Evolutionary conservation across 2,888 invertebrate species (phyloP).

Genomic region (Tetranychus piercei): DNA sequence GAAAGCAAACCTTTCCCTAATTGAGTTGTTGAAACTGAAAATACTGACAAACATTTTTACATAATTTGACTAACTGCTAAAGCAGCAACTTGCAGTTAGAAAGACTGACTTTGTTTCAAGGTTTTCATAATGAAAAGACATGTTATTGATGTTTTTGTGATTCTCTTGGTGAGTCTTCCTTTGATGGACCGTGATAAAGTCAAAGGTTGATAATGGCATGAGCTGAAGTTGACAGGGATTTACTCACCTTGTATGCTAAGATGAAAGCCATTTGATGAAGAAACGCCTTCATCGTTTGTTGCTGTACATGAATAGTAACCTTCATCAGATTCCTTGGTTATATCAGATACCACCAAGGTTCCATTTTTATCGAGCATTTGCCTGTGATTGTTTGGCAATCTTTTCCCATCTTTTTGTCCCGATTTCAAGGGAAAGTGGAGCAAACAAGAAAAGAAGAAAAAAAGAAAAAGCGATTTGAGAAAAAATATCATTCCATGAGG

Average conservation of each 20-base stretch:
- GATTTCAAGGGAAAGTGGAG: neutral
- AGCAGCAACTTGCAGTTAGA: too few relatives aligned
- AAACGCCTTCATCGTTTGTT: conserved; percentile 52
- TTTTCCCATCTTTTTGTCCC: conserved; percentile 49
- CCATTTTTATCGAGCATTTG: conserved; percentile 71
- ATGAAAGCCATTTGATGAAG: conserved; percentile 15
- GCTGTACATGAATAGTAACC: conserved; percentile 72
- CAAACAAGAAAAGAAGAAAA: neutral
- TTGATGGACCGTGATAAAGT: neutral
- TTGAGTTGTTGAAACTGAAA: too few relatives aligned
- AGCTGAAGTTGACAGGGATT: neutral
- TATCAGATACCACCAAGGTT: conserved; percentile 61
- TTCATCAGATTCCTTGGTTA: conserved; percentile 62
- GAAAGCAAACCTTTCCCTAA: neutral
- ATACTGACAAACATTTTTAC: too few relatives aligned
- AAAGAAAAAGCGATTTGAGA: neutral
- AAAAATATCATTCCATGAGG: neutral
- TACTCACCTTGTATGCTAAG: conserved; percentile 3
- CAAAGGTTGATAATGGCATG: neutral
- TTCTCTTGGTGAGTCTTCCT: too few relatives aligned
- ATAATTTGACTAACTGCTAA: too few relatives aligned
- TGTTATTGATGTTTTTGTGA: too few relatives aligned
- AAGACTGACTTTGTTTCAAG: too few relatives aligned
- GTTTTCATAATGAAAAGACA: too few relatives aligned
- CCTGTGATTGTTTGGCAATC: conserved; percentile 61